Base-by-base conservation (phyloP, 2,888 invertebrate genomes). In the Pristionchus exspectatus region DNA sequence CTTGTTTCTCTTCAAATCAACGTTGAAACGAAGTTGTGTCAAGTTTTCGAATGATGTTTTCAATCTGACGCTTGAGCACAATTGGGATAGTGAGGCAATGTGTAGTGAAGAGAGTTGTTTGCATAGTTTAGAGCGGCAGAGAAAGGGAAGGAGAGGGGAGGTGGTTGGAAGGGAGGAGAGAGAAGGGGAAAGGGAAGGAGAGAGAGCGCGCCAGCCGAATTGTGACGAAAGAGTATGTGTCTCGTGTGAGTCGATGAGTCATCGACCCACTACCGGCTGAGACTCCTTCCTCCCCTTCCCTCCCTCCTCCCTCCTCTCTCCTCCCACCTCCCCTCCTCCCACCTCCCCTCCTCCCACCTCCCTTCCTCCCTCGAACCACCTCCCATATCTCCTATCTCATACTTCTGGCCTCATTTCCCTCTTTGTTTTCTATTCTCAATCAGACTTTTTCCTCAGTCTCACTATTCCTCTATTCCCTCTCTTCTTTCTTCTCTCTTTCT, bases 191-290 rank as follows among this genome's bases (percentile, higher is more conserved):
- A 38, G 85, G 27, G 38, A 24, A 59, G 59, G 38, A n/a, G 63
- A 44, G 59, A 63, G 63, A 63, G 85, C 33, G 85, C 63, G 33
- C 59, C 30, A 54, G 54, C 50, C 50, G 83, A 54, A 54, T 83
- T 83, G 83, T 83, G 83, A 83, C 83, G 83, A 83, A 83, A 83
- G 83, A 83, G 83, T 83, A 54, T 83, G 54, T 83, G 83, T 83
- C 83, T 83, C 83, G 83, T 83, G 83, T 50, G 83, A 83, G 83
- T 83, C 83, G 83, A 83, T 83, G 83, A 83, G 30, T 85, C 85
- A 56, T 85, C 56, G 38, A 63, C 44, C 63, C 59, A 63, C 85
- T 85, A 85, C 59, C 63, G 85, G 63, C 85, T 56, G 59, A 38
- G 44, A 56, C 63, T 85, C 14, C 30, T 5, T 18, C 7, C 59